Evolutionary conservation across 2,888 invertebrate species (phyloP).

Genomic region (Resseliella maxima): DNA sequence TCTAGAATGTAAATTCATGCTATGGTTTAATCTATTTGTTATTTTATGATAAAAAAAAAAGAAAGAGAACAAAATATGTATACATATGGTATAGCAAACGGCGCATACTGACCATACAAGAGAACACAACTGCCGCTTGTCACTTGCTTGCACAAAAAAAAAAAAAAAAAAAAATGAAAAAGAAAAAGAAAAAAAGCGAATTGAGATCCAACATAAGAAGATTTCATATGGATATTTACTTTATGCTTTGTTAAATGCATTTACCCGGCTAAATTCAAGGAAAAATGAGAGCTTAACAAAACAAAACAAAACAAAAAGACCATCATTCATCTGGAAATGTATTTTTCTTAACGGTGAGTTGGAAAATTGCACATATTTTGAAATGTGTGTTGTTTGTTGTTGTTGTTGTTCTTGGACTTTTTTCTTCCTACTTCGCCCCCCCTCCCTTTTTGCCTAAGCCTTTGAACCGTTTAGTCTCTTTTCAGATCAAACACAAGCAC

Average conservation of each 20-base stretch:
- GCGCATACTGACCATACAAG: background rate
- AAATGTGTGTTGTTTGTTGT: background rate
- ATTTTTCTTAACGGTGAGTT: background rate
- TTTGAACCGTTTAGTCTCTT: background rate
- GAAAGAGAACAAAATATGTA: background rate
- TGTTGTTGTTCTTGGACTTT: background rate
- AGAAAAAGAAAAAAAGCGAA: background rate
- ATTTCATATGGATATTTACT: conserved; percentile 15
- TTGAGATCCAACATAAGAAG: background rate
- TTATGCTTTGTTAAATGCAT: conserved; percentile 36
- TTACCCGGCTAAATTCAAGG: too few species aligned
- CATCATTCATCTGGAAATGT: conserved; percentile 9
- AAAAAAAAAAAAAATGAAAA: too few species aligned
- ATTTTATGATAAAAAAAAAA: conserved; percentile 4
- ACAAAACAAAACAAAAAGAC: background rate
- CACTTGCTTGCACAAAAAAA: background rate
- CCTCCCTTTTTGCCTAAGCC: background rate
- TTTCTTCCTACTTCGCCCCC: too few species aligned
- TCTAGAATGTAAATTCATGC: background rate
- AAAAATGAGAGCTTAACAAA: background rate
- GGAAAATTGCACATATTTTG: conserved; percentile 27
- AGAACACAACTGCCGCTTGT: background rate
- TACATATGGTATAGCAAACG: background rate
- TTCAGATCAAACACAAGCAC: background rate
- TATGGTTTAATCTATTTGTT: conserved; percentile 5